A percentile compares a stretch with the other conserved stretches of the same genome.
Evolutionary conservation across 1,140 invertebrate species (phyloP).

Genomic region (Sinonovacula constricta): DNA sequence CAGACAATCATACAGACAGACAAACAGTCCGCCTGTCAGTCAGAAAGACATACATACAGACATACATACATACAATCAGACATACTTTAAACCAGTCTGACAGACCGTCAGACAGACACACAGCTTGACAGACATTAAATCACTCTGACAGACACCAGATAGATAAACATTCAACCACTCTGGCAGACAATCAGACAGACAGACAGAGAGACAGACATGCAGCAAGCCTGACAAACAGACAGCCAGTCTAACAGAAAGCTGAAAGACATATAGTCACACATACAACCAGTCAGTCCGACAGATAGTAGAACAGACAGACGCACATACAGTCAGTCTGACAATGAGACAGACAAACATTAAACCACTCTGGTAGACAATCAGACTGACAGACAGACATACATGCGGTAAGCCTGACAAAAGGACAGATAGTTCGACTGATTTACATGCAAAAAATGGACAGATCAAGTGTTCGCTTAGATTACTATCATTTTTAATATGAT

Average conservation of each 20-base stretch:
- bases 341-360: neutral
- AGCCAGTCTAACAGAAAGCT: neutral
- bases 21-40: neutral
- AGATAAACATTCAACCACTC: neutral
- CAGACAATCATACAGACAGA: neutral
- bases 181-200: neutral
- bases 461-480: no score
- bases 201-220: neutral
- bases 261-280: neutral
- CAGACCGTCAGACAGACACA: neutral
- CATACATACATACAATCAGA: no score
- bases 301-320: neutral
- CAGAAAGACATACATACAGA: neutral
- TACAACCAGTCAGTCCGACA: neutral
- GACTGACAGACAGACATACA: neutral
- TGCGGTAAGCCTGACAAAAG: neutral
- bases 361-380: no score
- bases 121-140: neutral
- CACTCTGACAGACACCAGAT: no score
- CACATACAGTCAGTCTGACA: neutral
- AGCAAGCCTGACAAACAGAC: neutral
- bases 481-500: no score
- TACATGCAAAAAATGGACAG: neutral
- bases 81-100: no score
- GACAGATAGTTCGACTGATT: neutral